Conservation (phyloP, 2,113 vertebrate genomes). For the Deroptyus accipitrinus region DNA sequence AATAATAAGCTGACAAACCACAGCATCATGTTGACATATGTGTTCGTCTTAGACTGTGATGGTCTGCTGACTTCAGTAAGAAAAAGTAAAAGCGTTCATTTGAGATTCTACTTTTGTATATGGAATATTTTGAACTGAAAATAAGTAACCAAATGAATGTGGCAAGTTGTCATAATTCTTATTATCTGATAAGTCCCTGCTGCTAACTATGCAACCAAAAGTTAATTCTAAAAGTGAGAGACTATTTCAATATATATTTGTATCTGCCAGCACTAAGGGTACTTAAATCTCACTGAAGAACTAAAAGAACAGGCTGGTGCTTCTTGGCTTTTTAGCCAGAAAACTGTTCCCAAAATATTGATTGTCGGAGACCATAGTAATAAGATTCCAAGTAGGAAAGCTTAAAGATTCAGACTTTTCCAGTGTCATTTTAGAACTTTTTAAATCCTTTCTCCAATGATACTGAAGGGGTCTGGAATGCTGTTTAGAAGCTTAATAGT, state of each 20-base stretch:
- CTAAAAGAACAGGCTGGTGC: background rate
- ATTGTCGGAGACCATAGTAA: background rate
- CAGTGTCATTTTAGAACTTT: background rate
- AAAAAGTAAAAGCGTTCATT: background rate
- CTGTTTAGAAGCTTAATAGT: background rate
- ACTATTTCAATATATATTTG: background rate
- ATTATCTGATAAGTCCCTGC: background rate
- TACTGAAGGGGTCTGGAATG: accelerated
- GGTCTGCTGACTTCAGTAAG: background rate
- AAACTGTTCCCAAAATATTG: background rate
- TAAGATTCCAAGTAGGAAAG: background rate
- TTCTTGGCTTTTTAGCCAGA: background rate
- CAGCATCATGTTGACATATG: background rate
- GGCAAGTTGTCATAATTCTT: background rate
- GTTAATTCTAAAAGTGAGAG: background rate
- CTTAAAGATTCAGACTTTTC: background rate
- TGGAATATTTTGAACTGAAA: background rate
- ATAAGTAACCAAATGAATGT: background rate
- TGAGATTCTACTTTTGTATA: background rate
- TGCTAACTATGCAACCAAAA: background rate
- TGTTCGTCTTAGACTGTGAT: background rate
- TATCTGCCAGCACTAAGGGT: background rate
- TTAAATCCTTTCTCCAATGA: background rate
- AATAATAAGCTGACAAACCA: background rate
- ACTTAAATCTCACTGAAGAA: background rate